Base-by-base conservation (phyloP, 1,140 invertebrate genomes). In the Diploscapter pachys region DNA sequence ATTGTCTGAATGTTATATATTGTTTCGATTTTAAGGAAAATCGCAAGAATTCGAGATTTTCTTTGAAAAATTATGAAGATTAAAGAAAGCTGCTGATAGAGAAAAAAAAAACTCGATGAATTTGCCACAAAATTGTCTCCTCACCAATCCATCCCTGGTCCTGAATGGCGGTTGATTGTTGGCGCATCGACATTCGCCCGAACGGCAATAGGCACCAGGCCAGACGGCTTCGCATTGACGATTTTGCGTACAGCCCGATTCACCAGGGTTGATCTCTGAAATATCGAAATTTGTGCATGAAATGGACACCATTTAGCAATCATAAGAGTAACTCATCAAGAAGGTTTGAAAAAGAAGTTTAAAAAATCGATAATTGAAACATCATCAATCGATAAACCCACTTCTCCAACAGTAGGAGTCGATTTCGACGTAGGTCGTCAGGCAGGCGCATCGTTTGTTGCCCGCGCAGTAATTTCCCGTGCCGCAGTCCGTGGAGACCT, bases 381-480 rank as follows among this genome's bases (percentile, higher is more conserved):
- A 31, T 8, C 4, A 11, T 13, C 48, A 54, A 63, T 48, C 13
- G 6, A n/a, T 54, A 48, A 31, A 84, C 82, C 75, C 56, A 84
- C 82, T 84, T 79, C 82, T 70, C 82, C 82, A 84, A 72, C 82
- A 84, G 62, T 84, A 84, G 11, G 80, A 82, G 74, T 85, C 83
- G 69, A 84, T 84, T 70, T 84, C 83, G 11, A 84, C 83, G 77
- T 84, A 84, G 11, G 83, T 84, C 3, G 83, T 82, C n/a, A 84
- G 78, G 73, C 83, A 84, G 52, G 83, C 83, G 72, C 83, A 84
- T 8, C 84, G 77, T 76, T 84, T 84, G 66, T 84, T 84, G 5
- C 83, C 83, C 48, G 83, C 83, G 74, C 83, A 84, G 72, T 85
- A 84, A 72, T 84, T 84, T 50, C 83, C 83, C 31, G 83, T 85